A percentile compares a stretch with the other conserved stretches of the same genome.
These are phyloP conservation scores for Bos javanicus DNA, from an alignment of 2,113 vertebrate genomes.

Conservation along the genomic window DNA sequence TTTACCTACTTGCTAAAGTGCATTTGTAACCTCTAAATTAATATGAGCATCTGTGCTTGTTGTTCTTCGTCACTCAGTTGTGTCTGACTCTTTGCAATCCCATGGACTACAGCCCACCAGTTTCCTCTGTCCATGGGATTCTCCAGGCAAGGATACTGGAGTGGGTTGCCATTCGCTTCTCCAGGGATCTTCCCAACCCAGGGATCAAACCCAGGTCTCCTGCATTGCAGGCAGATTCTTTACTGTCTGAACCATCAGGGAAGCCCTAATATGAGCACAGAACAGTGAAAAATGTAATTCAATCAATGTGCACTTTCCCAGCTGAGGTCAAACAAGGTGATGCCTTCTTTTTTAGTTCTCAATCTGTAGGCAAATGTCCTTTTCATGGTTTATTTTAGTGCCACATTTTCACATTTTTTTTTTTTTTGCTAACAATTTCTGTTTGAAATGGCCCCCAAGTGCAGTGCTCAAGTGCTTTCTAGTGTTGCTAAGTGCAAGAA, in stretches of 20 bases:
- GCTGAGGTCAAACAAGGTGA: neutral
- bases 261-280: neutral
- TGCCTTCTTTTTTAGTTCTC: neutral
- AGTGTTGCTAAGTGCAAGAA: neutral
- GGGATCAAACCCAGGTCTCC: neutral
- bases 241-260: neutral
- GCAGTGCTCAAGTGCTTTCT: neutral
- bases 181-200: neutral
- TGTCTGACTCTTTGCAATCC: neutral
- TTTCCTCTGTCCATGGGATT: neutral
- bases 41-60: neutral
- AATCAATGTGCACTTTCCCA: neutral
- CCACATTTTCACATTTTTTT: neutral
- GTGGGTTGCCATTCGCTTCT: neutral
- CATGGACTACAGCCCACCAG: neutral
- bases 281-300: neutral
- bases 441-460: neutral
- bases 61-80: neutral
- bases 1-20: neutral
- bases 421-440: neutral
- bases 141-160: neutral
- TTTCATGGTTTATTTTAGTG: neutral
- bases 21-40: neutral
- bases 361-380: neutral
- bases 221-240: neutral